Percentiles rank a stretch among this genome's conserved stretches.
phyloP scores from a whole-genome alignment of 1,140 invertebrate genomes.

The Trialeurodes vaporariorum region DNA sequence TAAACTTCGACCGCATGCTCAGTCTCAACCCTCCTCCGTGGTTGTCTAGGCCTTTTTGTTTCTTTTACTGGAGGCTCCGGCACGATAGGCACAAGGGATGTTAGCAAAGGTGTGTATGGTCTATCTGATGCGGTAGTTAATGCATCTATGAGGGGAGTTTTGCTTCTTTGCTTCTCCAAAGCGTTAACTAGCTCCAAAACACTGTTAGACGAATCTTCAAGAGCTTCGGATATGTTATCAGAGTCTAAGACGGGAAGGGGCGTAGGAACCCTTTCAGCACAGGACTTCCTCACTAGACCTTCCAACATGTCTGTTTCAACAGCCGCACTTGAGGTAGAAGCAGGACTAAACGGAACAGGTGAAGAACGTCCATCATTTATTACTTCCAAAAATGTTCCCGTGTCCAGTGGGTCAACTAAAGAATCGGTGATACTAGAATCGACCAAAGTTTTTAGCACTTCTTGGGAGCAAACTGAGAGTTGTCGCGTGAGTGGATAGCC shows the following conservation, averaged over 20 bases:
- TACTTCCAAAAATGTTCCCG: not conserved
- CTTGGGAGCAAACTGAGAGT: not conserved
- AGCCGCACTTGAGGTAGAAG: too few species aligned
- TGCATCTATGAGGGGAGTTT: slow-evolving; percentile 12
- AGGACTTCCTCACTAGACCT: too few species aligned
- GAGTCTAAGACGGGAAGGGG: not conserved
- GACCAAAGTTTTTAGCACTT: not conserved
- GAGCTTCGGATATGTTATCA: not conserved
- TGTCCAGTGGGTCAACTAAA: not conserved
- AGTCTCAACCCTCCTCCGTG: not conserved
- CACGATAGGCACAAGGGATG: not conserved
- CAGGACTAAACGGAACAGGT: not conserved
- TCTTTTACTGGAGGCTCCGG: slow-evolving; percentile 1
- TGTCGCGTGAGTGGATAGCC: not conserved
- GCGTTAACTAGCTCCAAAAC: not conserved
- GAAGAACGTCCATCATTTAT: not conserved
- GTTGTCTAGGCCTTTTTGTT: not conserved
- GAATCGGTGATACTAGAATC: not conserved
- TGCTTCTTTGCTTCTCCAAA: not conserved
- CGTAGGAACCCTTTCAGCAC: not conserved
- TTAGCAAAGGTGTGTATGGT: slow-evolving; percentile 20
- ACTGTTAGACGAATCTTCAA: not conserved
- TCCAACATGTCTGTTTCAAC: too few species aligned
- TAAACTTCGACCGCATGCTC: not conserved
- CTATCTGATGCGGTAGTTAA: slow-evolving; percentile 23